phyloP scores from a whole-genome alignment of 1,140 invertebrate genomes.

The Musca domestica region DNA sequence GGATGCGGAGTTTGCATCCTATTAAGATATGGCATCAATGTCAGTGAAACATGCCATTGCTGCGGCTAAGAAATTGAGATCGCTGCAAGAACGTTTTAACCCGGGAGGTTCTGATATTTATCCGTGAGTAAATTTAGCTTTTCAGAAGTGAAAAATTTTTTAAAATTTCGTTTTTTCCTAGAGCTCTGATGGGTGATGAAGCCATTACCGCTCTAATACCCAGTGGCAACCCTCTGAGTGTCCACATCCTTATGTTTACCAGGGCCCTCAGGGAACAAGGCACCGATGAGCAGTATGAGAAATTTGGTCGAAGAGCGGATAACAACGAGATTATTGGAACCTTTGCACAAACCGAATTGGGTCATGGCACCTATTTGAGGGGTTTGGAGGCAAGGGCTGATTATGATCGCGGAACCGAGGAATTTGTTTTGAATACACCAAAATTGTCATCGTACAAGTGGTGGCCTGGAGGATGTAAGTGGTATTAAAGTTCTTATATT shows the following conservation, averaged over 20 bases:
- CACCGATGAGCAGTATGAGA: constrained; percentile 75
- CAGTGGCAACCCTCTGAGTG: constrained; percentile 73
- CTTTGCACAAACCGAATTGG: constrained; percentile 90
- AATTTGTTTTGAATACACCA: constrained; percentile 84
- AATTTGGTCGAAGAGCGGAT: constrained; percentile 80
- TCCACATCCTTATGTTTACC: constrained; percentile 90
- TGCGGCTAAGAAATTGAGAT: constrained; percentile 67
- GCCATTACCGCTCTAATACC: constrained; percentile 52
- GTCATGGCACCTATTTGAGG: constrained; percentile 88
- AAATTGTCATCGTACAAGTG: constrained; percentile 88
- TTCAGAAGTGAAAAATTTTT: constrained; percentile 41
- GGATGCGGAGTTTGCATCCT: constrained; percentile 64
- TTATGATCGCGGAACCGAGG: constrained; percentile 77
- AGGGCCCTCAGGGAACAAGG: constrained; percentile 81
- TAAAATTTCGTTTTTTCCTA: constrained; percentile 35
- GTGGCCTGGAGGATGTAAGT: constrained; percentile 88
- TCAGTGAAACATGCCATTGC: constrained; percentile 69
- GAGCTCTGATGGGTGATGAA: constrained; percentile 14
- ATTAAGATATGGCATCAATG: constrained; percentile 78
- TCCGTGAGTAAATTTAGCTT: constrained; percentile 54
- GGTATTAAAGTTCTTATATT: background rate
- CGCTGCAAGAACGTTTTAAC: constrained; percentile 63
- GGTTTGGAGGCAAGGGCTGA: constrained; percentile 87
- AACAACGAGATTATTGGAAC: constrained; percentile 80
- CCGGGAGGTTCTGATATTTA: constrained; percentile 65